Base-by-base conservation (phyloP, 2,888 invertebrate species). In the Dysmachus trigonus region DNA sequence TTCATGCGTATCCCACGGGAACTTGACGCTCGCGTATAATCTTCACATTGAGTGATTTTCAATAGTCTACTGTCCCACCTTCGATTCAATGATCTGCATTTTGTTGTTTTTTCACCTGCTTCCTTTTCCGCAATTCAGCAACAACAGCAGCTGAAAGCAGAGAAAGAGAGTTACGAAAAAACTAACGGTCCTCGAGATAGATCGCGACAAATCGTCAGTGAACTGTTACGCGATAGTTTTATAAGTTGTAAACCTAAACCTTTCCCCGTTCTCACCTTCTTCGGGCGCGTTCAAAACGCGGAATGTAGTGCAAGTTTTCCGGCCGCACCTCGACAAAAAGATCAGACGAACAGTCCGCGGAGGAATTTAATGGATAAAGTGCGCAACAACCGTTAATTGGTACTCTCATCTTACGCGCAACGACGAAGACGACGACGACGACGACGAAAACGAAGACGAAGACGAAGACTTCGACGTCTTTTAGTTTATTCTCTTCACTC, bases 331-430 rank as follows among this genome's bases (percentile, higher is more conserved):
- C 82, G 35, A 35, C 53, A 33, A 82, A 33, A 82, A 82, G 35
- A 79, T 79, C 79, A n/a, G n/a, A 62, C 62, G n/a, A 82, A 71
- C 30, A 71, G 35, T 35, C 62, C 82, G 13, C 82, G 13, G 10
- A 53, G 71, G 82, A 82, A 82, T 82, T 82, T 82, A 35, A 62
- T 83, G 72, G 83, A n/a, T 83, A 30, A 77, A 72, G 72, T 72
- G 72, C 72, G 72, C 83, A 83, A 72, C 83, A 51, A 71, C 38
- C 83, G 83, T 38, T 83, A 83, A 38, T 53, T 72, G 83, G 27
- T 27, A 18, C 72, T 27, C 72, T 31, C 72, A 47, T 81, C 53
- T 81, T 81, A 62, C 62, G 62, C 62, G 62, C n/a, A n/a, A n/a
- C n/a, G n/a, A n/a, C n/a, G n/a, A n/a, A n/a, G n/a, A n/a, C n/a